These are phyloP conservation scores for Lagodon rhomboides DNA, from an alignment of 2,797 vertebrate genomes.

Conservation along the genomic window DNA sequence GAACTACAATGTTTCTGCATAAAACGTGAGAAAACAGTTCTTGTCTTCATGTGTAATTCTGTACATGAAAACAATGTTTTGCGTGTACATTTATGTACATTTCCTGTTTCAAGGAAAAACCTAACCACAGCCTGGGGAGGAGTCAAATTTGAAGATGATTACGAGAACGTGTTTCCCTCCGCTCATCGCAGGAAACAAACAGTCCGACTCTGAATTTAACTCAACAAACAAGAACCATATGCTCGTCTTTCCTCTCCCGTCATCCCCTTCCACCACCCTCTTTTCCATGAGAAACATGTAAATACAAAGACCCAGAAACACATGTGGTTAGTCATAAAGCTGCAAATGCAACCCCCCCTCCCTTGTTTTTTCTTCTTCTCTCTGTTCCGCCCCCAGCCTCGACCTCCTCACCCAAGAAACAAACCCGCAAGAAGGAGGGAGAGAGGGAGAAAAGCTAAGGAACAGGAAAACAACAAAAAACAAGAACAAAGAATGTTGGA, in stretches of 20 bases:
- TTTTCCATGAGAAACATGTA: slow-evolving; percentile 86
- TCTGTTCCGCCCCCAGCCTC: slow-evolving; percentile 68
- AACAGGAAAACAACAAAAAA: slow-evolving; percentile 71
- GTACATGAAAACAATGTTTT: slow-evolving; percentile 1
- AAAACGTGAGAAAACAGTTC: not conserved
- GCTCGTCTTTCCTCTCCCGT: slow-evolving; percentile 73
- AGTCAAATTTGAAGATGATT: slow-evolving; percentile 69
- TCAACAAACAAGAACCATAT: slow-evolving; percentile 85
- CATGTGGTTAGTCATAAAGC: slow-evolving; percentile 85
- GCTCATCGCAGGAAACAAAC: slow-evolving; percentile 79
- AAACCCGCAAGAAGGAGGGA: slow-evolving; percentile 68
- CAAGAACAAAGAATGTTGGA: slow-evolving; percentile 70
- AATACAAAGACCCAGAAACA: slow-evolving; percentile 84
- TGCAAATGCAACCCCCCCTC: slow-evolving; percentile 64
- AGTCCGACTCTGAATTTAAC: slow-evolving; percentile 74
- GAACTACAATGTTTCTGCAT: slow-evolving; percentile 3
- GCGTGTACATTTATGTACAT: slow-evolving; percentile 40
- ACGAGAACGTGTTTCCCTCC: slow-evolving; percentile 66
- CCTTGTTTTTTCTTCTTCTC: slow-evolving; percentile 38
- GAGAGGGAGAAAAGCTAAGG: slow-evolving; percentile 46
- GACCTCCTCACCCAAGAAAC: slow-evolving; percentile 76
- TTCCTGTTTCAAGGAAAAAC: slow-evolving; percentile 45
- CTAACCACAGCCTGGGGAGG: slow-evolving; percentile 35
- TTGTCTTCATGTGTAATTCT: not conserved
- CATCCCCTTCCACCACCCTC: slow-evolving; percentile 72